Evolutionary conservation across 2,113 vertebrate genomes (phyloP).

Genomic region (Chamaea fasciata): DNA sequence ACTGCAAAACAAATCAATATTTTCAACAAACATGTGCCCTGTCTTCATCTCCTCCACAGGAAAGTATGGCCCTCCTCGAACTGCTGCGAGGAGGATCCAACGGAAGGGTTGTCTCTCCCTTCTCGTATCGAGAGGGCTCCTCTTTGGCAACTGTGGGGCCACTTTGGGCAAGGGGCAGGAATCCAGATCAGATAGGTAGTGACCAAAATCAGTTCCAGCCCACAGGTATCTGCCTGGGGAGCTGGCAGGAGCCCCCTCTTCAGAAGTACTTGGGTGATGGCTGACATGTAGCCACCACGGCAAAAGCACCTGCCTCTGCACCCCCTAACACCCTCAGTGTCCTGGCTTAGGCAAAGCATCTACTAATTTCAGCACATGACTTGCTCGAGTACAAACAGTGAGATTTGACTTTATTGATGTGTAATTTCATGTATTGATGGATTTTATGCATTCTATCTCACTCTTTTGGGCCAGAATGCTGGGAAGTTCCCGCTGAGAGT

Average conservation of each 20-base stretch:
- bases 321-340: neutral
- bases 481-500: neutral
- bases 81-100: neutral
- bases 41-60: neutral
- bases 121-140: neutral
- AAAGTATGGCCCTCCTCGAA: neutral
- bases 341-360: neutral
- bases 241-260: neutral
- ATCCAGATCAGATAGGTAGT: neutral
- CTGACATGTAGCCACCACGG: neutral
- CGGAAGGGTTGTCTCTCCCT: neutral
- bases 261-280: neutral
- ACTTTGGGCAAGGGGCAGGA: neutral
- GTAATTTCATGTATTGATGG: neutral
- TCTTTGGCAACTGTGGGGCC: neutral
- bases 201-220: neutral
- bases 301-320: neutral
- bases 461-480: neutral
- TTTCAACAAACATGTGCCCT: conserved; percentile 34
- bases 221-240: neutral
- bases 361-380: neutral
- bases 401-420: neutral
- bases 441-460: neutral
- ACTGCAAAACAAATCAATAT: conserved; percentile 26
- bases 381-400: neutral